Evolutionary conservation across 2,888 invertebrate species (phyloP).

Genomic region (Gasteruption jaculator): DNA sequence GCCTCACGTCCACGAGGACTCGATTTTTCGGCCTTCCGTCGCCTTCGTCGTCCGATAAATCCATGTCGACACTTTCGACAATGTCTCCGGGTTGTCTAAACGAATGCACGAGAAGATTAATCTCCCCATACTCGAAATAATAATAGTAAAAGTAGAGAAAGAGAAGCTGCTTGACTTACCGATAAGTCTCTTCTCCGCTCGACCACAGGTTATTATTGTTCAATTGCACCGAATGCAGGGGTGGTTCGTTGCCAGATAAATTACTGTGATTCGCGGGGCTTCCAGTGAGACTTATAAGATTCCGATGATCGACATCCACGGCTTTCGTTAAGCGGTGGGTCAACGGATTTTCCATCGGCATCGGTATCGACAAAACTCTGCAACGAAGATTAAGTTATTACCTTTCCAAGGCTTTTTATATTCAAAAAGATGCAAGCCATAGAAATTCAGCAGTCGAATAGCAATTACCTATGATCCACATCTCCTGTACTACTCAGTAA

Average conservation of each 20-base stretch:
- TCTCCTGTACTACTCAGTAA: slow-evolving; percentile 44
- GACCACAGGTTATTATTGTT: slow-evolving; percentile 41
- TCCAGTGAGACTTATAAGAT: slow-evolving; percentile 78
- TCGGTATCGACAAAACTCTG: slow-evolving; percentile 43
- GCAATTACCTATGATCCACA: slow-evolving; percentile 45
- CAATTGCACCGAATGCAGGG: slow-evolving; percentile 25
- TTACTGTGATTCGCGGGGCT: slow-evolving; percentile 55
- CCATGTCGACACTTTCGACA: slow-evolving; percentile 81
- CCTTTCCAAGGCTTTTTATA: background rate
- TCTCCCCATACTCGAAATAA: too few relatives aligned
- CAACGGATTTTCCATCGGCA: slow-evolving; percentile 39
- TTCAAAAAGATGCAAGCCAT: slow-evolving; percentile 2
- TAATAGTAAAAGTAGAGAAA: too few relatives aligned
- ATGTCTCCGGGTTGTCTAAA: slow-evolving; percentile 58
- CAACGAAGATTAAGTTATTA: slow-evolving; percentile 2
- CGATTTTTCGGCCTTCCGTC: slow-evolving; percentile 42
- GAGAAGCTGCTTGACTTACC: too few relatives aligned
- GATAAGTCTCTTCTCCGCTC: slow-evolving; percentile 46
- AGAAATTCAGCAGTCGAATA: slow-evolving; percentile 7
- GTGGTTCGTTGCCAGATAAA: slow-evolving; percentile 24
- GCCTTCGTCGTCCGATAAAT: slow-evolving; percentile 75
- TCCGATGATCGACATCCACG: slow-evolving; percentile 75
- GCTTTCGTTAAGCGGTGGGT: slow-evolving; percentile 46
- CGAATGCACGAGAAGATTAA: slow-evolving; percentile 20
- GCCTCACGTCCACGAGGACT: slow-evolving; percentile 42